These are phyloP conservation scores for Campylomormyrus numenius DNA, from an alignment of 2,113 vertebrate species.

Conservation along the genomic window DNA sequence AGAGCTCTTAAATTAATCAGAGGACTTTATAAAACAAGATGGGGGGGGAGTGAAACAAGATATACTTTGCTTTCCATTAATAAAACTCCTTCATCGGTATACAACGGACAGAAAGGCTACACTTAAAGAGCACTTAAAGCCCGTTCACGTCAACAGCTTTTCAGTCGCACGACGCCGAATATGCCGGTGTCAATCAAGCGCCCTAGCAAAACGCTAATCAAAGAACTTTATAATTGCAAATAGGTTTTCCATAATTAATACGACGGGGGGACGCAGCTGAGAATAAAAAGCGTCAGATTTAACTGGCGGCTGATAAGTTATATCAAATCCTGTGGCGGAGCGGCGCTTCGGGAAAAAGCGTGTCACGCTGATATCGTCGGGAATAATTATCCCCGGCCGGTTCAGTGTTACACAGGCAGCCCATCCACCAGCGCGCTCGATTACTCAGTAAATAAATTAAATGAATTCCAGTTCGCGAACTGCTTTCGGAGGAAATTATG, in stretches of 20 bases:
- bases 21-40: not conserved
- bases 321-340: not conserved
- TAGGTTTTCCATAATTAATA: constrained; percentile 9
- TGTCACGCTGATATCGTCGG: not conserved
- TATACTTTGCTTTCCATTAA: not conserved
- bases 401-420: constrained; percentile 4
- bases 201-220: constrained; percentile 13
- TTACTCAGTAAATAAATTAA: not conserved
- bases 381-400: constrained; percentile 6
- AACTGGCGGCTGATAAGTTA: not conserved
- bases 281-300: constrained; percentile 5
- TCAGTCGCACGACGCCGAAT: not conserved
- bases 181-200: not conserved
- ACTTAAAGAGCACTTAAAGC: constrained; percentile 1
- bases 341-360: not conserved
- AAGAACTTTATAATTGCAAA: constrained; percentile 15
- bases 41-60: not conserved
- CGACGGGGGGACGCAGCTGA: not conserved
- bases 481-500: not conserved
- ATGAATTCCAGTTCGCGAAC: not conserved
- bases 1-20: constrained; percentile 14
- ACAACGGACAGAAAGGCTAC: not conserved
- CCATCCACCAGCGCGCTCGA: not conserved
- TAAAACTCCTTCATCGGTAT: not conserved
- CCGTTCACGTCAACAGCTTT: not conserved